These are phyloP conservation scores for Hylaeus volcanicus DNA, from an alignment of 1,140 invertebrate species.

Conservation along the genomic window DNA sequence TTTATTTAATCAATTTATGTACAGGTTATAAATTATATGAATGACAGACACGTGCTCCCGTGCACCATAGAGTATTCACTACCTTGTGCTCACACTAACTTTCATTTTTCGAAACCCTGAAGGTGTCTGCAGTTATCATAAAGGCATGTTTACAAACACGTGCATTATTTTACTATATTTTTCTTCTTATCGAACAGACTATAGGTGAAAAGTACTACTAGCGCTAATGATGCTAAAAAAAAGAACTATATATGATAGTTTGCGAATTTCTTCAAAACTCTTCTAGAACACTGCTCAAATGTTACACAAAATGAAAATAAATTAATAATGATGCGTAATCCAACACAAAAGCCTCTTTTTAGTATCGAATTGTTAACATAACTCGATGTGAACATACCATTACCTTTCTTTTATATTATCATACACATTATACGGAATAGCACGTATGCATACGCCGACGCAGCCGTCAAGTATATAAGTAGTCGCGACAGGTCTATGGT, in stretches of 20 bases:
- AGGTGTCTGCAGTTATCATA: too few relatives aligned
- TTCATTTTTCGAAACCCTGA: too few relatives aligned
- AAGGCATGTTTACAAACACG: too few relatives aligned
- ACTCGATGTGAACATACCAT: slow-evolving; percentile 16
- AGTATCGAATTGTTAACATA: background rate
- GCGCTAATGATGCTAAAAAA: background rate
- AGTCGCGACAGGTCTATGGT: slow-evolving; percentile 30
- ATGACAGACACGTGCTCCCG: too few relatives aligned
- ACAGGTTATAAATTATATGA: too few relatives aligned
- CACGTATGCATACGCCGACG: slow-evolving; percentile 9
- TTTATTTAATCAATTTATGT: too few relatives aligned
- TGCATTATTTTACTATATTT: too few relatives aligned
- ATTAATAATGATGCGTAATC: background rate
- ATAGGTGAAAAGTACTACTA: background rate
- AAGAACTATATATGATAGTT: slow-evolving; percentile 16
- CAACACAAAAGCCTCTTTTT: background rate
- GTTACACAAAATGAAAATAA: slow-evolving; percentile 14
- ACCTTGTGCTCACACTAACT: too few relatives aligned
- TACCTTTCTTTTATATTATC: background rate
- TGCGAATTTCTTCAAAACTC: background rate
- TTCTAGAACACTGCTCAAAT: background rate
- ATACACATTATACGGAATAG: background rate
- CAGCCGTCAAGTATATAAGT: slow-evolving; percentile 33
- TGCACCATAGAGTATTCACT: too few relatives aligned
- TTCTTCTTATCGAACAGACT: too few relatives aligned